These are phyloP conservation scores for Pollenia labialis DNA, from an alignment of 2,888 invertebrate species.

Conservation along the genomic window DNA sequence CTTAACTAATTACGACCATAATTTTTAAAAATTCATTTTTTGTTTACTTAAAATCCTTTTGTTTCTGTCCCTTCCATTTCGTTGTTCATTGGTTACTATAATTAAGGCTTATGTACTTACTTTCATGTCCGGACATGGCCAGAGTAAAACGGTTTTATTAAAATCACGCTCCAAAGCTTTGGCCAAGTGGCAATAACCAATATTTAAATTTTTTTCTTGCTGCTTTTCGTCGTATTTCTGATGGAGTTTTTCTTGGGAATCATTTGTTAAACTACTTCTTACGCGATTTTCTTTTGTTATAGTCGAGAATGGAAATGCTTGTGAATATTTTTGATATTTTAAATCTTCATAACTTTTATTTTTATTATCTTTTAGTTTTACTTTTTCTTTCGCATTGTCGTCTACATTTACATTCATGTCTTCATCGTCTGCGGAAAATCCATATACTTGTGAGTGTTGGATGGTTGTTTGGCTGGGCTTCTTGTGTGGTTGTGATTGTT, in stretches of 20 bases:
- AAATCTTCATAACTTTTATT: constrained; percentile 56
- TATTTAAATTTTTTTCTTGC: constrained; percentile 63
- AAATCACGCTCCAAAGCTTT: constrained; percentile 82
- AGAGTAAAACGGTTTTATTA: constrained; percentile 83
- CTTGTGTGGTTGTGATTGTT: constrained; percentile 51
- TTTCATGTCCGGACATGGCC: constrained; percentile 84
- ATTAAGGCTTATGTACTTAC: constrained; percentile 78
- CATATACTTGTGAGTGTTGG: constrained; percentile 10
- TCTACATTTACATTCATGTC: constrained; percentile 24
- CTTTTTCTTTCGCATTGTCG: constrained; percentile 34
- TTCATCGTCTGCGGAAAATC: constrained; percentile 15
- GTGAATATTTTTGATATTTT: constrained; percentile 53
- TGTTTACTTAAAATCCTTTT: not conserved
- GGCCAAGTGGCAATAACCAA: constrained; percentile 82
- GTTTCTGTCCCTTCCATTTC: not conserved
- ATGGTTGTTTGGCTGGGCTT: constrained; percentile 4
- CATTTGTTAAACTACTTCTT: not conserved
- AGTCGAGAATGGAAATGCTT: not conserved
- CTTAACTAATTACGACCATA: too few species aligned
- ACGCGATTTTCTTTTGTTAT: not conserved
- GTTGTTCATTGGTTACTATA: not conserved
- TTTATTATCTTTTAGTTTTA: constrained; percentile 36
- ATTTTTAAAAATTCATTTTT: too few species aligned
- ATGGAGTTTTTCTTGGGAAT: not conserved
- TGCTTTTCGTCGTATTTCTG: constrained; percentile 44